Conservation (phyloP, 2,113 vertebrate species). For the Platichthys stellatus region DNA sequence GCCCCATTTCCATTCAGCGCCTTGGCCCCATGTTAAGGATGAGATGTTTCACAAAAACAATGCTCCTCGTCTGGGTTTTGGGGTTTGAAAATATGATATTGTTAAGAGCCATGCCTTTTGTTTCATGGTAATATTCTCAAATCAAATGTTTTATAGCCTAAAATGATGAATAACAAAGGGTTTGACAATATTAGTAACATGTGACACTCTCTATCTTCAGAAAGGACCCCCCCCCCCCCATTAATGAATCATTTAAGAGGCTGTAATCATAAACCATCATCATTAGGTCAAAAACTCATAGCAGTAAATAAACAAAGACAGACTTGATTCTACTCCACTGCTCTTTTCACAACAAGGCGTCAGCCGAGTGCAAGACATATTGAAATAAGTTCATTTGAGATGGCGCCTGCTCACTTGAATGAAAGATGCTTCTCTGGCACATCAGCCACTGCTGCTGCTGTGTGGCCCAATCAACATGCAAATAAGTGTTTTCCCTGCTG, state of each 20-base stretch:
- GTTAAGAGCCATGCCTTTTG: not conserved
- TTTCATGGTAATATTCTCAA: conserved; percentile 1
- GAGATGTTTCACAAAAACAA: conserved; percentile 17
- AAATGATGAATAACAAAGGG: not conserved
- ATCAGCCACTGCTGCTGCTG: not conserved
- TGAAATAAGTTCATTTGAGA: not conserved
- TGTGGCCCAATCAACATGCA: not conserved
- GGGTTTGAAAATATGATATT: conserved; percentile 9
- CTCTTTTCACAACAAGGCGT: not conserved
- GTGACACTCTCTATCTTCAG: not conserved
- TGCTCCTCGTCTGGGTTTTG: not conserved
- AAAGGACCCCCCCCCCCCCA: not conserved
- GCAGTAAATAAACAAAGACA: not conserved
- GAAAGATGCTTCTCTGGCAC: not conserved
- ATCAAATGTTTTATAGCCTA: not conserved
- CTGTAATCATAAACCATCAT: not conserved
- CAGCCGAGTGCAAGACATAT: not conserved
- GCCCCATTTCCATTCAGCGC: conserved; percentile 43
- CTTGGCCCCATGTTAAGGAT: not conserved
- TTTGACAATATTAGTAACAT: not conserved
- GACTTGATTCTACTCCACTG: not conserved
- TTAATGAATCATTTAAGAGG: not conserved
- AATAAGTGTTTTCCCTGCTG: not conserved
- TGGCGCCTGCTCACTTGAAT: not conserved
- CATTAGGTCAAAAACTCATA: not conserved